Evolutionary conservation across 2,888 invertebrate genomes (phyloP), one percentile per base, ranked within the genome.

Genomic region (Eupithecia pulchellata): DNA sequence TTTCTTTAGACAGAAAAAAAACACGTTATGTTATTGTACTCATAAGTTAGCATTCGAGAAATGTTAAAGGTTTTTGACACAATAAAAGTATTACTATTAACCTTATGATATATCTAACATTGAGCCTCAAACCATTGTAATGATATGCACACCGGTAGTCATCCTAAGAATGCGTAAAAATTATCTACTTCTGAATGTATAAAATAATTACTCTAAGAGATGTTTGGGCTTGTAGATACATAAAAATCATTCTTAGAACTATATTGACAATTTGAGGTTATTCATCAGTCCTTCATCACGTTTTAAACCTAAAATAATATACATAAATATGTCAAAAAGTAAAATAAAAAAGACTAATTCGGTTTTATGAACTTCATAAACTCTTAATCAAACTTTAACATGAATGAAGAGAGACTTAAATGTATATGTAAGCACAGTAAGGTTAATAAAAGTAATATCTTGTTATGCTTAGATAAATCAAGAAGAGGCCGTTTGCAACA

Each of bases 11-110:
- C 86, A 89, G 84, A 88, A 88, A 89, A n/a, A 83, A 85, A 90
- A 91, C 87, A 85, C 81, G 82, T 83, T 83, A 78, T 84, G 84
- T 89, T 90, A 91, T 93, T 91, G 92, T 92, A 92, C 91, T 89
- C 87, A 20, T 82, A 84, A 77, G 82, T 81, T 81, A 79, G 86
- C 93, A 91, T 91, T 89, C 91, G 91, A 82, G 88, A 91, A 92
- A 92, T 92, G 92, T 92, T 92, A 90, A 80, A 85, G 84, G 86
- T 25, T 82, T 83, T 84, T 78, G 77, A 81, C 75, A 77, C 76
- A 58, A 75, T 81, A 77, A 69, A 39, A 30, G 20, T 60, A 30
- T n/a, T 75, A 77, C 58, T 69, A 72, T 75, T 75, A 79, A 84
- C 84, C 87, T 87, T 85, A 87, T 73, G 81, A 87, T 88, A 87